Evolutionary conservation across 2,113 vertebrate genomes (phyloP).

Genomic region (Parotia lawesii): DNA sequence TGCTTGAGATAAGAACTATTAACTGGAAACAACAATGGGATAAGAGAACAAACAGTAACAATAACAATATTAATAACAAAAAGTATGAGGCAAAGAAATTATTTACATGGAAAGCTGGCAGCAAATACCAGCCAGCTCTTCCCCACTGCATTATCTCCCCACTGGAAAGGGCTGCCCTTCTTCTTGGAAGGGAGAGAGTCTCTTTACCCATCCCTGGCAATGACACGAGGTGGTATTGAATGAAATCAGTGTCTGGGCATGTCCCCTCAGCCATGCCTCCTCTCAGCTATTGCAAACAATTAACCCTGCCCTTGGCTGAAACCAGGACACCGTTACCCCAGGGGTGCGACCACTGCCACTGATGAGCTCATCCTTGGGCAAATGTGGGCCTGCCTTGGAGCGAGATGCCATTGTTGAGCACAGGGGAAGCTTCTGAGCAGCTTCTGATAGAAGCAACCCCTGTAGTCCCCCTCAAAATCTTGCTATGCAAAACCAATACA

Average conservation of each 20-base stretch:
- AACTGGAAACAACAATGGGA: neutral
- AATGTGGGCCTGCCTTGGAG: accelerated
- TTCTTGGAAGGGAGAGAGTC: neutral
- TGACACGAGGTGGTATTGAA: neutral
- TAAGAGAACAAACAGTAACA: neutral
- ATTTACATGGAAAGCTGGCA: neutral
- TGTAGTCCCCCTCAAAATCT: neutral
- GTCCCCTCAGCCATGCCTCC: neutral
- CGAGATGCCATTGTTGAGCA: neutral
- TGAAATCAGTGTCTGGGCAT: neutral
- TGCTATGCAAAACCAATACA: neutral
- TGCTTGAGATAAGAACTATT: neutral
- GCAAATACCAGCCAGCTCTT: neutral
- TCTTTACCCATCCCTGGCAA: neutral
- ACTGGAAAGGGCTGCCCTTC: neutral
- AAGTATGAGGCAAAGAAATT: neutral
- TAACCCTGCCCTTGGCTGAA: neutral
- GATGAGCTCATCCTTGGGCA: neutral
- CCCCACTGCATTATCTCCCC: neutral
- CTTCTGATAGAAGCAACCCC: neutral
- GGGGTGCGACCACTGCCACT: accelerated
- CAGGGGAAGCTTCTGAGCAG: neutral
- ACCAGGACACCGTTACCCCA: neutral
- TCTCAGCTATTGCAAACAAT: neutral
- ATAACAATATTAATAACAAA: neutral